Evolutionary conservation across 1,140 invertebrate species (phyloP).

Genomic region (Triops cancriformis): DNA sequence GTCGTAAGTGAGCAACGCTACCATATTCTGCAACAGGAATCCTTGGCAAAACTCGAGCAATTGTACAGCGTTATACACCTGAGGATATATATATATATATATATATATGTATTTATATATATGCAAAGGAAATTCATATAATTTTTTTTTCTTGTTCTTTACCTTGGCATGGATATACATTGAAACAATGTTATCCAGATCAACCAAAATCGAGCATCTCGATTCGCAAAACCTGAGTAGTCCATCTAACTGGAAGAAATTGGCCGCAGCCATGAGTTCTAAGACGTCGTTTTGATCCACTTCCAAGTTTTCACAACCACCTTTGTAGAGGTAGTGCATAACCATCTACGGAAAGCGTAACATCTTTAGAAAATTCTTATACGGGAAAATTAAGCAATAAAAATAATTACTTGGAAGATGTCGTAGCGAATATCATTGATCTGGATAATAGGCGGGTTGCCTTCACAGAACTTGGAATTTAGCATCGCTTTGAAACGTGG

Average conservation of each 20-base stretch:
- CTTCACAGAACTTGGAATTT: conserved; percentile 63
- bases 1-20: conserved; percentile 79
- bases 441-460: conserved; percentile 65
- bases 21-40: conserved; percentile 85
- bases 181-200: conserved; percentile 79
- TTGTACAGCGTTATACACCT: conserved; percentile 79
- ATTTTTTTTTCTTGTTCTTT: conserved; percentile 28
- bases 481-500: conserved; percentile 77
- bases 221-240: conserved; percentile 75
- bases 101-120: too few relatives aligned
- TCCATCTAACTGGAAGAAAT: conserved; percentile 82
- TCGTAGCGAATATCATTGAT: conserved; percentile 88
- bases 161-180: conserved; percentile 91
- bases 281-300: conserved; percentile 70
- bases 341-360: conserved; percentile 54
- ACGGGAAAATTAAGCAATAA: conserved; percentile 30
- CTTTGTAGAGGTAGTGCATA: conserved; percentile 87
- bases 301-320: conserved; percentile 60
- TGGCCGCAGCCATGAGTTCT: conserved; percentile 81
- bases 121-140: too few relatives aligned
- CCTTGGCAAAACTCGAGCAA: conserved; percentile 83
- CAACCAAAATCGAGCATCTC: conserved; percentile 69
- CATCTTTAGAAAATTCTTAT: conserved; percentile 19
- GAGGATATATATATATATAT: conserved; percentile 32
- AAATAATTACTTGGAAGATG: conserved; percentile 67